A percentile compares a stretch with the other conserved stretches of the same genome.
Evolutionary conservation across 1,140 invertebrate genomes (phyloP).

Genomic region (Aradophagus sp.): DNA sequence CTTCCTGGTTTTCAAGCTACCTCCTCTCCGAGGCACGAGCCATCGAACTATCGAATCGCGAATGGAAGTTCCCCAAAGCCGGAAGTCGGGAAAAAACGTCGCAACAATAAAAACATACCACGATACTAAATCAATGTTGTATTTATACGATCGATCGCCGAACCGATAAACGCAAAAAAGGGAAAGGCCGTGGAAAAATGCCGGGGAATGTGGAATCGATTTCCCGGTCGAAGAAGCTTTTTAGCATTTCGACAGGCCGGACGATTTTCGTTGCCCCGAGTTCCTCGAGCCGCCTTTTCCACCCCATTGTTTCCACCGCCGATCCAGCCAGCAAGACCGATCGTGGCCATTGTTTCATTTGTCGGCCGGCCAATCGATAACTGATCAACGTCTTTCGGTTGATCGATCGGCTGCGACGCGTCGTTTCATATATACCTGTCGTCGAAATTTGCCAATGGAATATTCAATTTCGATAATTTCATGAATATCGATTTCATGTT

Average conservation of each 20-base stretch:
- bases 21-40: slow-evolving; percentile 59
- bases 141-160: slow-evolving; percentile 52
- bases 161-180: slow-evolving; percentile 52
- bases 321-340: no score
- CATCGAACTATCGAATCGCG: slow-evolving; percentile 60
- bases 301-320: no score
- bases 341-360: no score
- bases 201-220: slow-evolving; percentile 40
- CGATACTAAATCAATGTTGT: slow-evolving; percentile 52
- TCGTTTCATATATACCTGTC: no score
- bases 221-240: slow-evolving; percentile 27
- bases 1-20: slow-evolving; percentile 64
- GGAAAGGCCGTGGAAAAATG: slow-evolving; percentile 41
- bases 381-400: no score
- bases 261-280: no score
- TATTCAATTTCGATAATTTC: no score
- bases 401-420: no score
- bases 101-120: slow-evolving; percentile 50
- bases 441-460: no score
- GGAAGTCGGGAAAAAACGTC: slow-evolving; percentile 48
- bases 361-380: no score
- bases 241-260: slow-evolving; percentile 25
- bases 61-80: slow-evolving; percentile 56
- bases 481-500: no score
- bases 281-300: no score